Percentiles rank a stretch among this genome's conserved stretches.
These are phyloP conservation scores for Papilio machaon DNA, from an alignment of 1,140 invertebrate genomes.

Conservation along the genomic window DNA sequence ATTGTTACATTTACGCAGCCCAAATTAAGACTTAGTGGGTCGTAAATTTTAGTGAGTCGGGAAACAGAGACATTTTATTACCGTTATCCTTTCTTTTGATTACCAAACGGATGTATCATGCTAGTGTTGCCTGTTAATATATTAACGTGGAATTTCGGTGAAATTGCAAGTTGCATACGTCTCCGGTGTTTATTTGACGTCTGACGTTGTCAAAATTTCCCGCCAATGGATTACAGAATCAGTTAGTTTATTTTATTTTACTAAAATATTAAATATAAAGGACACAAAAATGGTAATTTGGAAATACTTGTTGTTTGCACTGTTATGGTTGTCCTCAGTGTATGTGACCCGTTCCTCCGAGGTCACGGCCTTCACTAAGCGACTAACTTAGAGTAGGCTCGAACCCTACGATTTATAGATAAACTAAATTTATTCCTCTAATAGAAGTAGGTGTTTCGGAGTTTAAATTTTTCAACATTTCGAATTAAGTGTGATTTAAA, in stretches of 20 bases:
- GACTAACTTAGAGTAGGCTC: no score
- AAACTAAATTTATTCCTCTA: no score
- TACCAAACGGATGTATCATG: constrained; percentile 43
- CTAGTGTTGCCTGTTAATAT: constrained; percentile 42
- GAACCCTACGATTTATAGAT: no score
- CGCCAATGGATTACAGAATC: constrained; percentile 56
- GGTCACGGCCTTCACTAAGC: no score
- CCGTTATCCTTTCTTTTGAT: constrained; percentile 41
- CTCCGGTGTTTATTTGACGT: not conserved
- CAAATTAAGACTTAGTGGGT: not conserved
- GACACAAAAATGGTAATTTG: no score
- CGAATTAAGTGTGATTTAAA: no score
- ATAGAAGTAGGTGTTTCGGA: no score
- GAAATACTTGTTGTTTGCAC: no score
- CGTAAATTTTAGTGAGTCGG: not conserved
- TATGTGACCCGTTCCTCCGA: no score
- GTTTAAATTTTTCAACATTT: no score
- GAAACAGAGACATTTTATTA: not conserved
- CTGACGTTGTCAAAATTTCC: constrained; percentile 11
- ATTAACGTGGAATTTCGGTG: constrained; percentile 28
- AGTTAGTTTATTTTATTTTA: constrained; percentile 49
- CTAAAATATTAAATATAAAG: not conserved
- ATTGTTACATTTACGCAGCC: not conserved
- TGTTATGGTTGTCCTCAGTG: no score
- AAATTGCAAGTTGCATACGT: constrained; percentile 23